Evolutionary conservation across 2,888 invertebrate species (phyloP), one percentile per base, ranked within the genome.

Genomic region (Cheilosia soror): DNA sequence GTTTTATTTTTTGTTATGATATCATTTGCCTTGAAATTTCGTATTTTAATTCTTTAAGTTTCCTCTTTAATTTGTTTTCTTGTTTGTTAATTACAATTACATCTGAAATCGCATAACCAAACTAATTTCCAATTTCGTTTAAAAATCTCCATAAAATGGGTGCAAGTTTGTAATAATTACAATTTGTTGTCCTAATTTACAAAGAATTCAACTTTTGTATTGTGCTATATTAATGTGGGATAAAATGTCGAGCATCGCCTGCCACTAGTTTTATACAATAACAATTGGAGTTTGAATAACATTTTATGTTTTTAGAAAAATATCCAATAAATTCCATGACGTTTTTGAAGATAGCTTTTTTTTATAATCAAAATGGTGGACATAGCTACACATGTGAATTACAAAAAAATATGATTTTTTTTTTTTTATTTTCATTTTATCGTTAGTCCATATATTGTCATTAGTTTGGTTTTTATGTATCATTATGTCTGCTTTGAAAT

Each of bases 401-500:
- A 29, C 11, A 51, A 51, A 9, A 51, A 51, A 29, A 27, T 27
- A 5, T 5, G 4, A 1, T 49, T 78, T 49, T 20, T 53, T 42
- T 4, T 20, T 20, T 20, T 20, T 20, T 20, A 20, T 20, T 20
- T 20, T 20, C 20, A 68, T 44, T 72, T 77, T 29, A n/a, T 44
- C 66, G 49, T 78, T 75, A 75, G 65, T 53, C 75, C 57, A 42
- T 47, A 60, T 84, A 84, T 84, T 84, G 80, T 87, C 79, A 79
- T 77, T 87, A 66, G 78, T 84, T 84, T 75, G 78, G 73, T 72
- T 84, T 77, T 47, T 66, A 49, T 49, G 68, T 87, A 72, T 47
- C 66, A 44, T 49, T 47, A 29, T 25, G 3, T 60, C 62, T 68
- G 6, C 71, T 73, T 60, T 72, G 27, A 9, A 69, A 71, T 27